Evolutionary conservation across 1,140 invertebrate genomes (phyloP).

Genomic region (Ceratitis capitata): DNA sequence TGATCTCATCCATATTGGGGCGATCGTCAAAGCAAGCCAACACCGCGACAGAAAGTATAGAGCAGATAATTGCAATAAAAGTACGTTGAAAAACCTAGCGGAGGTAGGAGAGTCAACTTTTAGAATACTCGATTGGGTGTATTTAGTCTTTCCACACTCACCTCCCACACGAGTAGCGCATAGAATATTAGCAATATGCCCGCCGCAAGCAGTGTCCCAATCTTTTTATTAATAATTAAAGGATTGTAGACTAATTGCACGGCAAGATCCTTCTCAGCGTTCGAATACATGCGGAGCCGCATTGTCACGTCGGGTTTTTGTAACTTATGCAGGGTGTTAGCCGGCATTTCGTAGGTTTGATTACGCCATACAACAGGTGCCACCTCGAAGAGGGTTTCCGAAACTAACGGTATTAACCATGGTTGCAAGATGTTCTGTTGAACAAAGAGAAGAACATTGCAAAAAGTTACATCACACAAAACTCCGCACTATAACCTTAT

Average conservation of each 20-base stretch:
- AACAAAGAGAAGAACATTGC: not conserved
- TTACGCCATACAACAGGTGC: constrained; percentile 51
- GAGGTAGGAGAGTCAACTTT: not conserved
- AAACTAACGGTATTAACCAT: constrained; percentile 52
- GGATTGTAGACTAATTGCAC: constrained; percentile 67
- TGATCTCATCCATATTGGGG: constrained; percentile 75
- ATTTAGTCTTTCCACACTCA: constrained; percentile 55
- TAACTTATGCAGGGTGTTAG: constrained; percentile 47
- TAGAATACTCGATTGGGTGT: not conserved
- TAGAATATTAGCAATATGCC: constrained; percentile 76
- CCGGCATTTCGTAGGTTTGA: constrained; percentile 53
- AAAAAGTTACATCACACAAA: not conserved
- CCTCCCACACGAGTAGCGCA: constrained; percentile 80
- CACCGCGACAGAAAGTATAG: constrained; percentile 75
- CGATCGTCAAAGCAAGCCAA: constrained; percentile 75
- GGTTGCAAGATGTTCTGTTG: constrained; percentile 52
- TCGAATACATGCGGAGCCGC: constrained; percentile 52
- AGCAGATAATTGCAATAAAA: constrained; percentile 79
- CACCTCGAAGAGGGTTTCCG: constrained; percentile 47
- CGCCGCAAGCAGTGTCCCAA: constrained; percentile 74
- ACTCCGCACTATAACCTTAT: not conserved
- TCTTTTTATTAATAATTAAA: constrained; percentile 69
- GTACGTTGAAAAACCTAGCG: constrained; percentile 73
- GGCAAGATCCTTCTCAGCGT: constrained; percentile 53
- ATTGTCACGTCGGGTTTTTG: constrained; percentile 42